Evolutionary conservation across 2,888 invertebrate genomes (phyloP).

Genomic region (Lasioglossum pauxillum): DNA sequence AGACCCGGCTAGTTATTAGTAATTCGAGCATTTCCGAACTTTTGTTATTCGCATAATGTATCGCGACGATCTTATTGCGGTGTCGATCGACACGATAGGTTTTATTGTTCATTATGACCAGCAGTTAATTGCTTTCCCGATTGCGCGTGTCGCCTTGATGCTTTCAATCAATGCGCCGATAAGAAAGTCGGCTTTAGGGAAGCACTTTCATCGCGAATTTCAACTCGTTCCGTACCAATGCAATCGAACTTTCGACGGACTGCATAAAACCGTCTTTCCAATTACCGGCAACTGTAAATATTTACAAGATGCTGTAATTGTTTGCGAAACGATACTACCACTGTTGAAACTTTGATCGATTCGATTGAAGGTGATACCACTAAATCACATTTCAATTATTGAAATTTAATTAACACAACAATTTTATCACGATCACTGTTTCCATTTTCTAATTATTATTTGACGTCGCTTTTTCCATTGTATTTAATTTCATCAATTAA

Average conservation of each 20-base stretch:
- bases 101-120: conserved; percentile 7
- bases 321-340: conserved; percentile 10
- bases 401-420: background rate
- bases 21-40: background rate
- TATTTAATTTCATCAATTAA: background rate
- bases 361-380: background rate
- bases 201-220: conserved; percentile 66
- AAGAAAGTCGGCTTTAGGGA: conserved; percentile 57
- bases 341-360: conserved; percentile 6
- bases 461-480: background rate
- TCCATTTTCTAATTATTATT: too few species aligned
- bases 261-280: conserved; percentile 9
- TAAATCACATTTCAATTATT: background rate
- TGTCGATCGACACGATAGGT: background rate
- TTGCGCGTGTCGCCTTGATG: conserved; percentile 16
- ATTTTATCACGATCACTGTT: background rate
- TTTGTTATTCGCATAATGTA: background rate
- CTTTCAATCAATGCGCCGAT: conserved; percentile 41
- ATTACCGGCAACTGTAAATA: conserved; percentile 15
- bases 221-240: conserved; percentile 53
- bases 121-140: conserved; percentile 26
- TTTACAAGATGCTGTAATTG: conserved; percentile 22
- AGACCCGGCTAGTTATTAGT: background rate
- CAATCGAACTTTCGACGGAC: conserved; percentile 60
- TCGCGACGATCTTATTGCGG: too few species aligned